Evolutionary conservation across 2,113 vertebrate genomes (phyloP), one percentile per base, ranked within the genome.

Genomic region (Cichladusa arquata): DNA sequence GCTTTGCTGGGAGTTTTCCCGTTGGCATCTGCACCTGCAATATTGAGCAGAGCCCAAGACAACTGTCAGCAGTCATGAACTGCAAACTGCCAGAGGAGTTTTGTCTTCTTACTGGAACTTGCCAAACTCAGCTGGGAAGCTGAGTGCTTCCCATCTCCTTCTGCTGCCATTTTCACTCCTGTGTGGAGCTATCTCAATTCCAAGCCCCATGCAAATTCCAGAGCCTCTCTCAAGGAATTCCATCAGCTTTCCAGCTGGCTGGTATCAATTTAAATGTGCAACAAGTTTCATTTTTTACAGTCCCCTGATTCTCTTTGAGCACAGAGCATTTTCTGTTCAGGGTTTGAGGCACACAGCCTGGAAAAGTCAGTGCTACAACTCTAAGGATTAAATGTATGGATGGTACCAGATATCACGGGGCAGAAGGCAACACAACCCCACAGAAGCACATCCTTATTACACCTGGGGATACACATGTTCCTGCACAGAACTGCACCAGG

Each of bases 1-100:
- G 97, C 92, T 91, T 99, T 99, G 91, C 98, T 99, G 85, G 98
- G 98, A 60, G 99, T 97, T 77, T 99, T 99, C 24, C 99, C 98
- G 1, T 96, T 97, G 23, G 92, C 95, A 71, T 99, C 99, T n/a
- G 93, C 19, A 79, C 98, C 98, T 98, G 84, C 53, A 60, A 72
- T 5, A 36, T 36, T 42, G 76, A 94, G 47, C 73, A 80, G 66
- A 79, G 61, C 48, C 74, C 67, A 71, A 31, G 60, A 44, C 54
- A 90, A 64, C 26, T 22, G 34, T 45, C 84, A 85, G 42, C 84
- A 73, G 14, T 4, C 69, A 22, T 34, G 50, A 79, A 71, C n/a
- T 48, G 48, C 61, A 81, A 67, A 50, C 25, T 48, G 42, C 18
- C 48, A 62, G 48, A 16, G 56, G 4, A 24, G 33, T 90, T 83